phyloP scores from a whole-genome alignment of 2,888 invertebrate species.

The Apodemia duryi region DNA sequence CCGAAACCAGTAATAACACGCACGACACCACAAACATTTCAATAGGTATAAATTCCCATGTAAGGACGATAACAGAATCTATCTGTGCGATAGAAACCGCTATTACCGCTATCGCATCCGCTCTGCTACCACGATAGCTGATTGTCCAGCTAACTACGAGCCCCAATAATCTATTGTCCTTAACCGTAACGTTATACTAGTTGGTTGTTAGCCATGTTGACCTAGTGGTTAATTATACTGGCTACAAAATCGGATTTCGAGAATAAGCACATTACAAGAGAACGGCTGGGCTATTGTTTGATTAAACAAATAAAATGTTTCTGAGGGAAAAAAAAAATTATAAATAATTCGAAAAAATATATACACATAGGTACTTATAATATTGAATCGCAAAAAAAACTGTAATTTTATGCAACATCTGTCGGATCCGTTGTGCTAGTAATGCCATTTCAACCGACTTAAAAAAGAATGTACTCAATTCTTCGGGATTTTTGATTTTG shows the following conservation, averaged over 20 bases:
- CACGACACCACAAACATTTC: slow-evolving; percentile 31
- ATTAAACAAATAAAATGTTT: too few relatives aligned
- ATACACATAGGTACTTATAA: too few relatives aligned
- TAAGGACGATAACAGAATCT: slow-evolving; percentile 58
- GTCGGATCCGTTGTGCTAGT: too few relatives aligned
- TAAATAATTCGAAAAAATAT: too few relatives aligned
- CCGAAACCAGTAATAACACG: slow-evolving; percentile 16
- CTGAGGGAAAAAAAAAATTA: too few relatives aligned
- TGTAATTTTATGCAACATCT: too few relatives aligned
- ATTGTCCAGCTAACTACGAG: slow-evolving; percentile 46
- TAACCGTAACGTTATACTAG: slow-evolving; percentile 26
- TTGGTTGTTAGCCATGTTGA: background rate
- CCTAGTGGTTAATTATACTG: slow-evolving; percentile 2
- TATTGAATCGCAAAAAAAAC: too few relatives aligned
- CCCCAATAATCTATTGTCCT: slow-evolving; percentile 60
- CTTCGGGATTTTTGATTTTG: too few relatives aligned
- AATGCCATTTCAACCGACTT: too few relatives aligned
- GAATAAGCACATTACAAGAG: background rate
- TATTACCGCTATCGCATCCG: slow-evolving; percentile 72
- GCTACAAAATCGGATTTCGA: background rate
- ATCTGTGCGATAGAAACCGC: slow-evolving; percentile 58
- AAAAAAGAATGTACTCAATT: too few relatives aligned
- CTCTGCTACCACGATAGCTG: slow-evolving; percentile 21
- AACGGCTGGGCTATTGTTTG: too few relatives aligned
- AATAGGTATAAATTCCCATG: slow-evolving; percentile 57